Percentiles rank a stretch among this genome's conserved stretches.
phyloP scores from a whole-genome alignment of 2,797 vertebrate genomes.

The Lepus oiostolus region DNA sequence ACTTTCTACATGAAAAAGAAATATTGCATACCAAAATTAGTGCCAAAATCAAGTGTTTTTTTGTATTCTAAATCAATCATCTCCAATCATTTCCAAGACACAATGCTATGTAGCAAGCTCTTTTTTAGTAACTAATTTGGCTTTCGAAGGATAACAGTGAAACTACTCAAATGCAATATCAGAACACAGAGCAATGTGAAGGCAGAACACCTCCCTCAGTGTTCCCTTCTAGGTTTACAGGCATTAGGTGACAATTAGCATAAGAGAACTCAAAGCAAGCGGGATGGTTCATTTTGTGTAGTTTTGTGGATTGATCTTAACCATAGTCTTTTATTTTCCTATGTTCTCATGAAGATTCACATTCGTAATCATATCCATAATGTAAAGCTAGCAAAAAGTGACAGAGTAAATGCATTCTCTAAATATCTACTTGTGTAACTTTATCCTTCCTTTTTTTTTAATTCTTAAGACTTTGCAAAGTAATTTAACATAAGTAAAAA shows the following conservation, averaged over 20 bases:
- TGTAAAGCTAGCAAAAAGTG: neutral
- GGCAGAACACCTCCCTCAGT: neutral
- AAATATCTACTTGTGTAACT: neutral
- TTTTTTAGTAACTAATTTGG: neutral
- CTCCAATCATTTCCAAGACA: neutral
- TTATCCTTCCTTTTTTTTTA: neutral
- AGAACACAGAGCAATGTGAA: neutral
- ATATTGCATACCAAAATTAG: neutral
- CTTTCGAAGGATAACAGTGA: neutral
- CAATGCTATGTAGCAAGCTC: neutral
- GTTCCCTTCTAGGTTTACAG: neutral
- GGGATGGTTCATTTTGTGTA: accelerated
- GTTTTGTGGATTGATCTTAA: neutral
- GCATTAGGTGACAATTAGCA: accelerated
- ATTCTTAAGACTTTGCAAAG: neutral
- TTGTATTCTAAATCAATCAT: neutral
- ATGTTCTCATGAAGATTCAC: neutral
- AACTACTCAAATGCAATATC: neutral
- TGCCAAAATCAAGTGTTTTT: neutral
- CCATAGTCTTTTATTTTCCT: neutral
- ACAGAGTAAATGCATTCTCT: neutral
- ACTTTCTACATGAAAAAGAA: neutral
- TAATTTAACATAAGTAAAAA: neutral
- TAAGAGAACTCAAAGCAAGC: neutral
- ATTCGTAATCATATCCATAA: neutral